Evolutionary conservation across 2,113 vertebrate species (phyloP).

Genomic region (Aptenodytes patagonicus): DNA sequence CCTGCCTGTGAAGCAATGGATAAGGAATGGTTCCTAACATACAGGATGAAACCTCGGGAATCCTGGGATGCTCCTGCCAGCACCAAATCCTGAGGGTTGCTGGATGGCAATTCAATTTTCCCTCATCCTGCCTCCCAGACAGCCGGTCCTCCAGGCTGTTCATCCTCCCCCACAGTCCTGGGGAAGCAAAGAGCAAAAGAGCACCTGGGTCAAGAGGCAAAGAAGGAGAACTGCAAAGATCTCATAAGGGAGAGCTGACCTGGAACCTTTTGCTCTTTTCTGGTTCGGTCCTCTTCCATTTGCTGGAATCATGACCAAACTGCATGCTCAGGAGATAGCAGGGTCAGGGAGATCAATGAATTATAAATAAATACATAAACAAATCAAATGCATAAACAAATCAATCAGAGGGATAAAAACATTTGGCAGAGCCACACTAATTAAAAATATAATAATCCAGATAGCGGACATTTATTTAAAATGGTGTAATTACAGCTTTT

Average conservation of each 20-base stretch:
- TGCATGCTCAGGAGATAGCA: not conserved
- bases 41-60: fast-evolving
- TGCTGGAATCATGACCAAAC: constrained; percentile 11
- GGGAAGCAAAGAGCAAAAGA: not conserved
- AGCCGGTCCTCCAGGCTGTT: not conserved
- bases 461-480: constrained; percentile 59
- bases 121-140: not conserved
- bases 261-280: constrained; percentile 45
- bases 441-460: constrained; percentile 69
- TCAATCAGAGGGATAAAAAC: constrained; percentile 64
- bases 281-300: constrained; percentile 6
- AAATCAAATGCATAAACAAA: constrained; percentile 67
- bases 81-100: not conserved
- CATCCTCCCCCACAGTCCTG: not conserved
- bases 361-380: constrained; percentile 61
- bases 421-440: constrained; percentile 33
- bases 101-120: not conserved
- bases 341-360: constrained; percentile 46
- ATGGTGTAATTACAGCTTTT: constrained; percentile 62
- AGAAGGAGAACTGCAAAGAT: not conserved
- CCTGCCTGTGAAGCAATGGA: not conserved
- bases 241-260: not conserved
- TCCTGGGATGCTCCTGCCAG: not conserved
- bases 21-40: not conserved
- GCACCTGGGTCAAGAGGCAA: not conserved